A percentile compares a stretch with the other conserved stretches of the same genome.
Conservation (phyloP, 92 coral and sea anemone genomes). For the Umimayanthus chanpuru region DNA sequence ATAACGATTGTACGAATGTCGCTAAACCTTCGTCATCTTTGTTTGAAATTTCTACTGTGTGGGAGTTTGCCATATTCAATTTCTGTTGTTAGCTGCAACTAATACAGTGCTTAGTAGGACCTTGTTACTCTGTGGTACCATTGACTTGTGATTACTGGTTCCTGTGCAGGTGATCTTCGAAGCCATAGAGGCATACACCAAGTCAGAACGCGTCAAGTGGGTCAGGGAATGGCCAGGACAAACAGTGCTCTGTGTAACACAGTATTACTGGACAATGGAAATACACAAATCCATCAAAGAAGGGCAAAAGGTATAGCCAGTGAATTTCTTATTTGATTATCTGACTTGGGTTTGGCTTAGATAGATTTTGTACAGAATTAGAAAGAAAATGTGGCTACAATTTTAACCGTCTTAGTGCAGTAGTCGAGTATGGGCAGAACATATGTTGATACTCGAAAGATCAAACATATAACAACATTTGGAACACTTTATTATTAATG, state of each 20-base stretch:
- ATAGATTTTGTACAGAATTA: too few relatives aligned
- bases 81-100: not conserved
- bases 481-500: not conserved
- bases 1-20: not conserved
- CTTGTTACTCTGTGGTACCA: not conserved
- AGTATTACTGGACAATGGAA: slow-evolving; percentile 94
- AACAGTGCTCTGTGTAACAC: slow-evolving; percentile 93
- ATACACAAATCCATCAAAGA: slow-evolving; percentile 89
- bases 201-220: slow-evolving; percentile 86
- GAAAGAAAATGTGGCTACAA: too few relatives aligned
- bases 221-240: slow-evolving; percentile 98
- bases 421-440: not conserved
- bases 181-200: slow-evolving; percentile 81
- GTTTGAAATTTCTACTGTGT: not conserved
- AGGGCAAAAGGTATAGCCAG: slow-evolving; percentile 72
- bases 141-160: not conserved
- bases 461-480: too few relatives aligned
- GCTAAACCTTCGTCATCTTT: not conserved
- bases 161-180: slow-evolving; percentile 83
- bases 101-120: not conserved
- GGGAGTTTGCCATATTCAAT: not conserved
- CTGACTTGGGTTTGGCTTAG: not conserved
- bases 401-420: not conserved
- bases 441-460: not conserved
- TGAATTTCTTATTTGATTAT: not conserved